Base-by-base conservation (phyloP, 2,888 invertebrate genomes). In the Nezara viridula region DNA sequence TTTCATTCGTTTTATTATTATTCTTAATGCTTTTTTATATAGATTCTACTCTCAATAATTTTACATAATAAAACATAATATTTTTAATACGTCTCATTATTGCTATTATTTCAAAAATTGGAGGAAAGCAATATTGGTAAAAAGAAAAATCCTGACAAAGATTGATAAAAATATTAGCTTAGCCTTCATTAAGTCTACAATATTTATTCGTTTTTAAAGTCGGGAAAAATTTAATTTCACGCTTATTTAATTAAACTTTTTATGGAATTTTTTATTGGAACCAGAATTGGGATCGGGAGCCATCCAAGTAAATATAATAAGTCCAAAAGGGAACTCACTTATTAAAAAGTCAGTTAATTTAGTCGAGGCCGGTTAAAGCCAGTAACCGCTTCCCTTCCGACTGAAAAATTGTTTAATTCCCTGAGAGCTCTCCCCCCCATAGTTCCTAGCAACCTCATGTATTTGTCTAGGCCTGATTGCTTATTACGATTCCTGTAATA, bases 261-360 rank as follows among this genome's bases (percentile, higher is more conserved):
- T 66, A 32, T 66, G 66, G 66, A 66, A 66, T 66, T 37, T 10
- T 66, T 66, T 66, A 66, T 66, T 66, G 66, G 19, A 66, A 66
- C 19, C 19, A 66, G 66, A 32, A 66, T 66, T 32, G 66, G 32
- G 32, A 66, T 66, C 32, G 66, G 60, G 66, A 32, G 66, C 32
- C 32, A 32, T 32, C 66, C 66, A 66, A 66, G 66, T 66, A 66
- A 66, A 66, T 66, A 66, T 66, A 66, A 66, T 66, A 66, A 66
- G 66, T 66, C 66, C 32, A 32, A 66, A 66, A 66, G 32, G 27
- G 66, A 60, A 32, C 19, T n/a, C 7, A 66, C 32, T 66, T 66
- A 66, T 66, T 66, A 66, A 66, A 66, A 66, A 66, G 66, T 66
- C 66, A 66, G 66, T 66, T 66, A 66, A 66, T 66, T 66, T 66